Base-by-base conservation (phyloP, 1,140 invertebrate genomes). In the Parasteatoda tepidariorum region DNA sequence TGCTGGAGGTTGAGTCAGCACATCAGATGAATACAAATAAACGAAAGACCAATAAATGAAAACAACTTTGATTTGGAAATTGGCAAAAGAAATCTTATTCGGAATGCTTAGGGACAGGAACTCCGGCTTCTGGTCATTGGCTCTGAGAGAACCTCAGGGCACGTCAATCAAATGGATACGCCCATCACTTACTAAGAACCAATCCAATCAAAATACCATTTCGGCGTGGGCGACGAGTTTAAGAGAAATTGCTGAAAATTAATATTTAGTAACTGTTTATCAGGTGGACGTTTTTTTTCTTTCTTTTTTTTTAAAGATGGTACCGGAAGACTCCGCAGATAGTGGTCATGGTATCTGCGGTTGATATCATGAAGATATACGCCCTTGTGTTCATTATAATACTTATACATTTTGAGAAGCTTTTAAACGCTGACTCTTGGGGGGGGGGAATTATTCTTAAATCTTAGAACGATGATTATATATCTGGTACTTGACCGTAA, bases 51-150 rank as follows among this genome's bases (percentile, higher is more conserved):
- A 55, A 30, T 26, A 55, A 55, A 34, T 26, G 34, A 68, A 68
- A 34, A 68, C n/a, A 48, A 38, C 33, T 48, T 68, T 41, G n/a
- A 55, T 55, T 57, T 71, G 48, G 18, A 48, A 48, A 48, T 48
- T 48, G 38, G 38, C 38, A 48, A 57, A 57, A 71, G 66, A 68
- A 68, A 68, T 68, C 66, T 68, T 34, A 68, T 68, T 68, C 41
- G 66, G 66, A 68, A 68, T 68, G 66, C 41, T 30, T 26, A 74
- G 71, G 55, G 55, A 54, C 28, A 24, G 22, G 71, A 74, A 74
- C 71, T 74, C 71, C 61, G 73, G 73, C 59, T 76, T 76, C 73
- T 76, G 73, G 73, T 76, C 73, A 76, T 76, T 76, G 73, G 73
- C 73, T 76, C 57, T 55, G 55, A 24, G 26, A 38, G 28, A 41